A percentile compares a stretch with the other conserved stretches of the same genome.
Evolutionary conservation across 2,888 invertebrate genomes (phyloP).

Genomic region (Ormyrus labotus): DNA sequence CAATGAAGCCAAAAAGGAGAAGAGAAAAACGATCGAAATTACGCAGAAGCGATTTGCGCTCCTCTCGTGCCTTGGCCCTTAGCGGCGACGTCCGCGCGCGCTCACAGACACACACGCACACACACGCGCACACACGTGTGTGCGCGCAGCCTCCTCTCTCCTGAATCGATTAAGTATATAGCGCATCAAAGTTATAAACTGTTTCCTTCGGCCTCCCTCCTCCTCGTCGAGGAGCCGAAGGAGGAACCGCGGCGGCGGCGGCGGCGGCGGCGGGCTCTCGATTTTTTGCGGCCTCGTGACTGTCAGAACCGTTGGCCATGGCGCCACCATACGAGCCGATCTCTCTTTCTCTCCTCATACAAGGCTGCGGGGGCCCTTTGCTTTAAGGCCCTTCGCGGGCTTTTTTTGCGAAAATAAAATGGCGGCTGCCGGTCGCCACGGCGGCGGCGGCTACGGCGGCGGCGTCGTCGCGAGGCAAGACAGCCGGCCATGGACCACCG

Average conservation of each 20-base stretch:
- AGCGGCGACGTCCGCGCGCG: not conserved
- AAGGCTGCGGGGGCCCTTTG: not conserved
- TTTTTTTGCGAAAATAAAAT: conserved; percentile 72
- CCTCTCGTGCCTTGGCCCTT: not conserved
- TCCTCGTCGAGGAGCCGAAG: not conserved
- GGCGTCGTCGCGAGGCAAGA: conserved; percentile 59
- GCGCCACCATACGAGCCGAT: conserved; percentile 50
- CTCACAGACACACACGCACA: too few species aligned
- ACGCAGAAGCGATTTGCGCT: conserved; percentile 53
- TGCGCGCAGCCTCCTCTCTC: not conserved
- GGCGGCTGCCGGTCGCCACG: conserved; percentile 66
- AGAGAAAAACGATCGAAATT: conserved; percentile 48
- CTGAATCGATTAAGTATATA: conserved; percentile 53
- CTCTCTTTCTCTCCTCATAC: not conserved
- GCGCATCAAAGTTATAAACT: conserved; percentile 54
- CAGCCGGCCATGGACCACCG: conserved; percentile 69
- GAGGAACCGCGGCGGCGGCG: not conserved
- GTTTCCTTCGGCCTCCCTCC: conserved; percentile 21
- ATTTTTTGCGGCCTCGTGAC: conserved; percentile 57
- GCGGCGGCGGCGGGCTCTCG: not conserved
- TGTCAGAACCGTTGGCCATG: conserved; percentile 67
- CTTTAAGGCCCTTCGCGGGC: conserved; percentile 16
- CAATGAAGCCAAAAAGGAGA: conserved; percentile 25
- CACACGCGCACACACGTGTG: too few species aligned
- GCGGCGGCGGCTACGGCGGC: conserved; percentile 56